Evolutionary conservation across 2,113 vertebrate genomes (phyloP).

Genomic region (Ageneiosus marmoratus): DNA sequence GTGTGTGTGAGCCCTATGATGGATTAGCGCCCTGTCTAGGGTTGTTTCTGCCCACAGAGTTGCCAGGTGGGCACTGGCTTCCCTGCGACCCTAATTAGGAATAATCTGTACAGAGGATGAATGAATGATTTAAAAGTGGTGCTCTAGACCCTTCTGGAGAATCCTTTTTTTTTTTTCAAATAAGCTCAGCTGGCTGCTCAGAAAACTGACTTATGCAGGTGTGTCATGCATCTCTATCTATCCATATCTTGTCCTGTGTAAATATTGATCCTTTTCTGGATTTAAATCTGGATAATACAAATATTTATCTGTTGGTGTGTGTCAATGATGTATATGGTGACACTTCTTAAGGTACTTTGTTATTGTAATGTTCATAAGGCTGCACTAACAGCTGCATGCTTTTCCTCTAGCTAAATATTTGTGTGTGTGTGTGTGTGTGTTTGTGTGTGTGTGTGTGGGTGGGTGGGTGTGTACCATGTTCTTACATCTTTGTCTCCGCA

Average conservation of each 20-base stretch:
- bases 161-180: not conserved
- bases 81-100: too few species aligned
- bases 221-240: not conserved
- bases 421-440: not conserved
- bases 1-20: too few species aligned
- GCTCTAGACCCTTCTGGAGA: too few species aligned
- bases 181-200: not conserved
- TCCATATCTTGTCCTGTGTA: not conserved
- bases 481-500: too few species aligned
- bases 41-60: too few species aligned
- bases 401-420: not conserved
- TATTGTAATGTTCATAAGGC: slow-evolving; percentile 4
- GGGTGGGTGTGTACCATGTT: not conserved
- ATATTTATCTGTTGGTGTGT: not conserved
- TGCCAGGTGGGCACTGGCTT: too few species aligned
- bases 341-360: not conserved
- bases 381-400: slow-evolving; percentile 8
- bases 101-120: too few species aligned
- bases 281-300: not conserved
- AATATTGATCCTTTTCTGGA: not conserved
- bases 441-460: not conserved
- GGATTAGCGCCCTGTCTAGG: too few species aligned
- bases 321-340: not conserved
- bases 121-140: too few species aligned
- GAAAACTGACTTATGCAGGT: not conserved